Evolutionary conservation across 1,140 invertebrate genomes (phyloP), one percentile per base, ranked within the genome.

Genomic region (Scaptomyza pallida): DNA sequence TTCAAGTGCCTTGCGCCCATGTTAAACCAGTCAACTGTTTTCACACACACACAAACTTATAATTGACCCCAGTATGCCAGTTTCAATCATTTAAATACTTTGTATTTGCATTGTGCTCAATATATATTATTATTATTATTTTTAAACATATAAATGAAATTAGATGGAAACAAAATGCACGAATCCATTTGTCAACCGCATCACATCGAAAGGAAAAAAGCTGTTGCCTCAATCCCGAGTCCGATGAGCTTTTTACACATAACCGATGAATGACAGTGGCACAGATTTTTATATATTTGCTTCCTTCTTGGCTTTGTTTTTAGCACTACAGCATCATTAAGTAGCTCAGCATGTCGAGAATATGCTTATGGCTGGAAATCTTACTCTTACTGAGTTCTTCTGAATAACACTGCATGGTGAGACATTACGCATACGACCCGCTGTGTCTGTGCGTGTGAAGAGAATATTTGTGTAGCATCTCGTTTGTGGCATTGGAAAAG

Each of bases 271-370:
- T 61, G 72, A 52, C 64, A 63, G 62, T 59, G 51, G 15, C 59
- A 68, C 47, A 54, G 33, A 48, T 67, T 41, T 40, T 45, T 40
- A 68, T 72, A n/a, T 85, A 30, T 86, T 65, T 37, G 43, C 61
- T 55, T 74, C 43, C 50, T 44, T 51, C 37, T 35, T 54, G 52
- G 56, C 43, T 51, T 43, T 41, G 8, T 51, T 51, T 41, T 69
- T 54, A 61, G 72, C 75, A 69, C 81, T 64, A 72, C 61, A 68
- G 72, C 80, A 79, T 83, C 75, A 83, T 83, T 83, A 83, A 79
- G 72, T 76, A 74, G 79, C 79, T 72, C 72, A 69, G 59, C 75
- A 64, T 75, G 75, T 68, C 52, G 72, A 59, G 56, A 75, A 74
- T 82, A 71, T 82, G 74, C 67, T 78, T 63, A 78, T 78, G 75